Base-by-base conservation (phyloP, 1,140 invertebrate genomes). In the Bombus picipes region DNA sequence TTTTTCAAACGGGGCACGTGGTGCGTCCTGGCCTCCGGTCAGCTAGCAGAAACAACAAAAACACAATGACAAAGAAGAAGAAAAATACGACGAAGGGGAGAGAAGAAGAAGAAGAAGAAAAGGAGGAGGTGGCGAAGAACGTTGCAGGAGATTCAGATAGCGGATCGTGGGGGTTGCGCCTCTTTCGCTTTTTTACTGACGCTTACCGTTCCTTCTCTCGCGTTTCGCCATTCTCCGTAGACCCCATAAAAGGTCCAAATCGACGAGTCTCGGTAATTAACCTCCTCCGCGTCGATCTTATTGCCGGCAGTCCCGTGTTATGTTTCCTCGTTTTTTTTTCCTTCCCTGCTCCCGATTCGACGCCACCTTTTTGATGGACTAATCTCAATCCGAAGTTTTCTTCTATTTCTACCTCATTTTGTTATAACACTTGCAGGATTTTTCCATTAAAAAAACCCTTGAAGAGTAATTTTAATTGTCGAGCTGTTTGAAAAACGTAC, bases 261-360 rank as follows among this genome's bases (percentile, higher is more conserved):
- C 89, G 87, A 89, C 87, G 89, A 91, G 91, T 89, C 92, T 87
- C 92, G 85, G 92, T 93, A 94, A 94, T 94, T 94, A 94, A 94
- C 92, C 92, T 90, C 87, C 84, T 88, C 86, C 88, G 92, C 92
- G 93, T 92, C 88, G 78, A 85, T 85, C 84, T 81, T 81, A 81
- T 85, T 85, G 68, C 83, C 57, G 82, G 39, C 70, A 53, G 41
- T 59, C 32, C 41, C 71, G 72, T 62, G 53, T 39, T 57, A 41
- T 34, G n/a, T 75, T 53, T 66, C n/a, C 12, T 13, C 34, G n/a
- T 34, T 73, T 47, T 75, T n/a, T n/a, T n/a, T 62, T n/a, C 28
- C 3, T n/a, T 70, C 41, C 25, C 13, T 57, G 18, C 28, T 76
- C n/a, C 41, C 15, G 13, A 62, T 74, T 59, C 71, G 13, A 47